phyloP scores from a whole-genome alignment of 2,888 invertebrate genomes.

The Buathra laborator region DNA sequence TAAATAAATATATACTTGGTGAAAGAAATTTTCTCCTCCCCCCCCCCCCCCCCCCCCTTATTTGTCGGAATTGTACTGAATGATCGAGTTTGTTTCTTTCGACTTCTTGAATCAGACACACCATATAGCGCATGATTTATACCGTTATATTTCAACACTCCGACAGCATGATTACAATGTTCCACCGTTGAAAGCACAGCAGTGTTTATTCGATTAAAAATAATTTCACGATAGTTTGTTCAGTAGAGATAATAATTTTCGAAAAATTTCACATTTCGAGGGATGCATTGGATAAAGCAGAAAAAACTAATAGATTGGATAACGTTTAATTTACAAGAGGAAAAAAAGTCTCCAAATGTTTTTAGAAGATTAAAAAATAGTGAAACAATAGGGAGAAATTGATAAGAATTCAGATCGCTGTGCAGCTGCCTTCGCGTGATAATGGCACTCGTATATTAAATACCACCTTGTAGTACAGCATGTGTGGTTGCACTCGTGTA shows the following conservation, averaged over 20 bases:
- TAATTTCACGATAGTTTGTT: slow-evolving; percentile 37
- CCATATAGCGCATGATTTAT: slow-evolving; percentile 71
- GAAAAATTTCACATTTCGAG: not conserved
- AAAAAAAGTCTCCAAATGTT: not conserved
- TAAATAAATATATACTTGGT: slow-evolving; percentile 27
- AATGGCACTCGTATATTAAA: slow-evolving; percentile 71
- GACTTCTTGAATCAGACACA: slow-evolving; percentile 70
- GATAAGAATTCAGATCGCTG: slow-evolving; percentile 71
- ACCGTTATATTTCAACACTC: slow-evolving; percentile 60
- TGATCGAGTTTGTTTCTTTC: slow-evolving; percentile 69
- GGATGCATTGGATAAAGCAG: not conserved
- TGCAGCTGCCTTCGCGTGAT: slow-evolving; percentile 71
- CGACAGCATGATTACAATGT: slow-evolving; percentile 70
- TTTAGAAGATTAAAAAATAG: slow-evolving; percentile 20
- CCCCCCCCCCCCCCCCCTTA: not conserved
- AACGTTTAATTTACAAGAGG: not conserved
- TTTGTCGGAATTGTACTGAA: slow-evolving; percentile 56
- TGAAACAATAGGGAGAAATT: slow-evolving; percentile 10
- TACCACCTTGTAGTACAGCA: slow-evolving; percentile 81
- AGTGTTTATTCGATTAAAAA: slow-evolving; percentile 44
- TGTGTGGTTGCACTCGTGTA: slow-evolving; percentile 83
- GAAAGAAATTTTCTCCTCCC: slow-evolving; percentile 30
- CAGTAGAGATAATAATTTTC: slow-evolving; percentile 17
- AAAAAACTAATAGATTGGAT: not conserved
- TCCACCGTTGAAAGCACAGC: slow-evolving; percentile 69